Evolutionary conservation across 2,113 vertebrate genomes (phyloP).

Genomic region (zebrafish (Danio rerio)): GRCz12tu NC_133196.1:39342001-39342500

Average conservation of each 20-base stretch:
- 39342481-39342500: no score
- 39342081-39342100: conserved; percentile 75
- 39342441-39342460: neutral
- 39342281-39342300: conserved; percentile 15
- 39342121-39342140: conserved; percentile 70
- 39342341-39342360: neutral
- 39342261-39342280: conserved; percentile 5
- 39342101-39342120: conserved; percentile 68
- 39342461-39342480: neutral
- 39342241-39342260: conserved; percentile 24
- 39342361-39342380: neutral
- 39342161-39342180: conserved; percentile 50
- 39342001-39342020: conserved; percentile 60
- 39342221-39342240: conserved; percentile 22
- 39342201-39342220: conserved; percentile 37
- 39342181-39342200: conserved; percentile 62
- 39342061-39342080: conserved; percentile 72
- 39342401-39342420: conserved; percentile 8
- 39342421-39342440: neutral
- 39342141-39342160: neutral
- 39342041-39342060: conserved; percentile 69
- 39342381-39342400: neutral
- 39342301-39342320: neutral
- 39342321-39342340: conserved; percentile 38
- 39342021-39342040: conserved; percentile 67